phyloP scores from a whole-genome alignment of 2,797 vertebrate genomes.

The Sebastolobus altivelis region DNA sequence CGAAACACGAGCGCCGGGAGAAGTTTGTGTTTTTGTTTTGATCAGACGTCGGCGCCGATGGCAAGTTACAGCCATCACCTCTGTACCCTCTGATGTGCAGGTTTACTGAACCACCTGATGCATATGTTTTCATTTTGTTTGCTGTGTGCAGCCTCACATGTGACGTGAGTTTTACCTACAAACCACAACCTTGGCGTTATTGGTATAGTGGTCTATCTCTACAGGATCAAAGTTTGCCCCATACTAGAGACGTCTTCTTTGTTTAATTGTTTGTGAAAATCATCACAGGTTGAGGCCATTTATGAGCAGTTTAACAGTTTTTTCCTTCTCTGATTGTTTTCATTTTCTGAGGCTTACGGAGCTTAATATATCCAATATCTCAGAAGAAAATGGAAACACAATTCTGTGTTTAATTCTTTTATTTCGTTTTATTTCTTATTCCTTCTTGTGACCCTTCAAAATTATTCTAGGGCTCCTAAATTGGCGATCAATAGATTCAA shows the following conservation, averaged over 20 bases:
- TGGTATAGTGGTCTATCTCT: neutral
- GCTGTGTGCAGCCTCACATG: neutral
- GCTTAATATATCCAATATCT: neutral
- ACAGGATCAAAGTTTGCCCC: neutral
- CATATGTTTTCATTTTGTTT: slow-evolving; percentile 11
- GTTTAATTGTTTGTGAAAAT: neutral
- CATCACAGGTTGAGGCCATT: neutral
- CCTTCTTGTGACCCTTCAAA: neutral
- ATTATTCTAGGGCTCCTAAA: neutral
- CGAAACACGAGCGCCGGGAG: slow-evolving; percentile 58
- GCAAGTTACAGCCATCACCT: slow-evolving; percentile 46
- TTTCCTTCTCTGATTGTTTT: neutral
- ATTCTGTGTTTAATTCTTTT: neutral
- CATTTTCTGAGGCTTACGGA: neutral
- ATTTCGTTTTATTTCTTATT: neutral
- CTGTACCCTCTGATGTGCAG: slow-evolving; percentile 43
- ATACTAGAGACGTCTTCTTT: neutral
- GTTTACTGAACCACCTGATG: slow-evolving; percentile 38
- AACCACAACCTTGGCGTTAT: neutral
- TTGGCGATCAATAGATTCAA: neutral
- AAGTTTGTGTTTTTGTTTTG: slow-evolving; percentile 70
- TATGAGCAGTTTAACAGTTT: neutral
- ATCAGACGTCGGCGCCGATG: slow-evolving; percentile 55
- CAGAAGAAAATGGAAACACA: neutral
- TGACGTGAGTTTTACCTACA: neutral